Conservation (phyloP, 2,797 vertebrate species). For the Alcedo quadribrachys region DNA sequence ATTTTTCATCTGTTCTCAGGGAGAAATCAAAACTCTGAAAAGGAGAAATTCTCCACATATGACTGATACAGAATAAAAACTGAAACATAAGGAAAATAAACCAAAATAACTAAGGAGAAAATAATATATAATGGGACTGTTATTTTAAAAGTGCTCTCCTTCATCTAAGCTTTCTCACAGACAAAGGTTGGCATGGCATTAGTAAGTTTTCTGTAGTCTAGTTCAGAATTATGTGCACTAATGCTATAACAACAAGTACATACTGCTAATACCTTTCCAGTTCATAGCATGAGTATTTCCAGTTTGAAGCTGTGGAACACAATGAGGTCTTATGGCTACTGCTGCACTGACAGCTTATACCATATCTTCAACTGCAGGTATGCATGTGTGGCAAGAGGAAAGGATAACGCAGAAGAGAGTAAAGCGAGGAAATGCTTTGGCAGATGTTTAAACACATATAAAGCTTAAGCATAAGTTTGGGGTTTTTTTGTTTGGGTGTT, state of each 20-base stretch:
- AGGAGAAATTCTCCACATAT: background rate
- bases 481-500: too few species aligned
- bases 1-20: background rate
- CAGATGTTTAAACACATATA: background rate
- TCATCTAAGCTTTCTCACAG: background rate
- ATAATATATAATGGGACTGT: background rate
- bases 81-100: background rate
- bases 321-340: background rate
- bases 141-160: background rate
- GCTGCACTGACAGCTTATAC: background rate
- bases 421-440: background rate
- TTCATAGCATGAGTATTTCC: background rate
- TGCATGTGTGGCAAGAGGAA: background rate
- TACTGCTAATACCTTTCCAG: background rate
- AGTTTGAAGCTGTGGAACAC: background rate
- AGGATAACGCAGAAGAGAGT: background rate
- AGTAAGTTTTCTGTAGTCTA: background rate
- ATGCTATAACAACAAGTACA: background rate
- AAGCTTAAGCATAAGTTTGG: background rate
- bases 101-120: background rate
- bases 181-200: background rate
- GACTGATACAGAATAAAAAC: background rate
- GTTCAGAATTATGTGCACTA: background rate
- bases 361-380: background rate
- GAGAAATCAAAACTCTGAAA: background rate